Conservation (phyloP, 2,888 invertebrate genomes). For the Adelognathus sp. region DNA sequence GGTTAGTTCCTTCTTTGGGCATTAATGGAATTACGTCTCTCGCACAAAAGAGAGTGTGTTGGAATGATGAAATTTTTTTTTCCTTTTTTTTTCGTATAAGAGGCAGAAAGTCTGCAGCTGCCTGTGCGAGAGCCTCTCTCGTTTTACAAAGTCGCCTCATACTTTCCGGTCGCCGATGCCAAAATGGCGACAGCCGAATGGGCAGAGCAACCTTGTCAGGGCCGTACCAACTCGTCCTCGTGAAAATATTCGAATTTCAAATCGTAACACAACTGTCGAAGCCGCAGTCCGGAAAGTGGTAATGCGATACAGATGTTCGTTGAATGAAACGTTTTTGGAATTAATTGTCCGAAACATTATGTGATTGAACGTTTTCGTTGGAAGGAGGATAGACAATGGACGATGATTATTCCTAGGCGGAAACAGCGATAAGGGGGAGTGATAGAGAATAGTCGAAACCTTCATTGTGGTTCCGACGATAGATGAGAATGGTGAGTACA, state of each 20-base stretch:
- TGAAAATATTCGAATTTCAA: not conserved
- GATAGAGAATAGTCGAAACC: not conserved
- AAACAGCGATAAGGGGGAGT: not conserved
- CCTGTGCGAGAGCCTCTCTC: not conserved
- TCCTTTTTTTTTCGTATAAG: not conserved
- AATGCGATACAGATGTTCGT: not conserved
- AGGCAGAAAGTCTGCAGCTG: constrained; percentile 47
- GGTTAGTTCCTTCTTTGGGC: constrained; percentile 22
- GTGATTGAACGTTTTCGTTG: not conserved
- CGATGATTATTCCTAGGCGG: not conserved
- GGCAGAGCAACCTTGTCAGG: constrained; percentile 62
- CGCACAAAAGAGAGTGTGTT: too few relatives aligned
- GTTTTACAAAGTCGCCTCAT: constrained; percentile 35
- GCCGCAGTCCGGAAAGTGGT: not conserved
- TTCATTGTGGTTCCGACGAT: not conserved
- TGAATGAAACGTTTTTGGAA: not conserved
- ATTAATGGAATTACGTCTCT: too few relatives aligned
- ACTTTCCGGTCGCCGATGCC: constrained; percentile 75
- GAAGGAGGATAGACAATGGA: not conserved
- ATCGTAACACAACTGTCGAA: not conserved
- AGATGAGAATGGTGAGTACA: not conserved
- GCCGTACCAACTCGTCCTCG: constrained; percentile 39
- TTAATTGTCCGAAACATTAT: not conserved
- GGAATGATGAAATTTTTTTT: too few relatives aligned
- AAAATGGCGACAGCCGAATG: constrained; percentile 80